Conservation (phyloP, 1,140 invertebrate genomes). For the Propsilocerus akamusi region DNA sequence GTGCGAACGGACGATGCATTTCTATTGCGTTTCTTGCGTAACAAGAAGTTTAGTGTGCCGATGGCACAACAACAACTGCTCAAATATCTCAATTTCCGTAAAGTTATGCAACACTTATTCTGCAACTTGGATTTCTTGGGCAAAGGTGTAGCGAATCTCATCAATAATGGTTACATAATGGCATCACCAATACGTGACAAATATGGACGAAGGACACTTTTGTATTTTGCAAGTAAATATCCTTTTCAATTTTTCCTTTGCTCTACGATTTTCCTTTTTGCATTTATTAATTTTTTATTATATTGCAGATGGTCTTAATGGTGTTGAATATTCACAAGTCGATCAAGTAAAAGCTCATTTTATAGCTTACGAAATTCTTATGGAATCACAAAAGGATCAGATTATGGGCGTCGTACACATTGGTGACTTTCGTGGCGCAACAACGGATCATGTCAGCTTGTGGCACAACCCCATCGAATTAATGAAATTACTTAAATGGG, state of each 20-base stretch:
- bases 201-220: slow-evolving; percentile 46
- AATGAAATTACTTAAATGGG: slow-evolving; percentile 42
- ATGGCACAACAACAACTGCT: slow-evolving; percentile 59
- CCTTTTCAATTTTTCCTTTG: slow-evolving; percentile 6
- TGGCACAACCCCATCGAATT: slow-evolving; percentile 45
- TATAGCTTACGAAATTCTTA: slow-evolving; percentile 48
- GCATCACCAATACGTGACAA: slow-evolving; percentile 52
- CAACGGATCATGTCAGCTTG: slow-evolving; percentile 36
- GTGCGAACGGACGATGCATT: slow-evolving; percentile 52
- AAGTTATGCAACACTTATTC: slow-evolving; percentile 39
- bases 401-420: slow-evolving; percentile 48
- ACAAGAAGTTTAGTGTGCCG: slow-evolving; percentile 60
- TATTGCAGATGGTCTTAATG: slow-evolving; percentile 37
- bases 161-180: slow-evolving; percentile 46
- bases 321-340: slow-evolving; percentile 35
- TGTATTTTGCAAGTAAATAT: slow-evolving; percentile 38
- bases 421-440: slow-evolving; percentile 35
- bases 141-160: slow-evolving; percentile 35
- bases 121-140: slow-evolving; percentile 43
- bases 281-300: slow-evolving; percentile 5
- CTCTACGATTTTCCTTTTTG: not conserved
- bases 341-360: slow-evolving; percentile 46
- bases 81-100: slow-evolving; percentile 57
- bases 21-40: slow-evolving; percentile 52
- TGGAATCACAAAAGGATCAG: slow-evolving; percentile 54